These are phyloP conservation scores for Platalea minor DNA, from an alignment of 2,797 vertebrate species.

Conservation along the genomic window DNA sequence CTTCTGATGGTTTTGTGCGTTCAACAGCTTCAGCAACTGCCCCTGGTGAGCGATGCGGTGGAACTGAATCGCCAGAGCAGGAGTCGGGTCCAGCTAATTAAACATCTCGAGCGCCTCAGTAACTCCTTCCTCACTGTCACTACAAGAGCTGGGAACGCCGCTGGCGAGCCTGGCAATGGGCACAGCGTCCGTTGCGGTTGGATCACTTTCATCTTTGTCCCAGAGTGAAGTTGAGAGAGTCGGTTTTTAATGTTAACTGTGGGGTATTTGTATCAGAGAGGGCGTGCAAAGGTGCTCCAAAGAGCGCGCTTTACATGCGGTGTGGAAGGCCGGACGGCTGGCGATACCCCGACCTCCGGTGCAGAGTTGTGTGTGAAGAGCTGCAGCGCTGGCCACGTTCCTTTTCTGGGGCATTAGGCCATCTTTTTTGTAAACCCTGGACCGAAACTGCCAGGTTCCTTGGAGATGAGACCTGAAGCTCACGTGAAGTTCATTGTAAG, in stretches of 20 bases:
- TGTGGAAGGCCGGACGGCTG: not conserved
- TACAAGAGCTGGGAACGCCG: rapidly evolving
- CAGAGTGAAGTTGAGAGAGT: rapidly evolving
- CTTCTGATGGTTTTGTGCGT: not conserved
- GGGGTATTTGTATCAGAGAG: too few relatives aligned
- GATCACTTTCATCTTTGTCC: not conserved
- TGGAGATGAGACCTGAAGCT: not conserved
- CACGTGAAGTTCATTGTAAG: not conserved
- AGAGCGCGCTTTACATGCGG: rapidly evolving
- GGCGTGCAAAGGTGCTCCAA: rapidly evolving
- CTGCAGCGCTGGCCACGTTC: rapidly evolving
- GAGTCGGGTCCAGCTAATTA: not conserved
- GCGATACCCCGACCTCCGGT: not conserved
- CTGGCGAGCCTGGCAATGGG: not conserved
- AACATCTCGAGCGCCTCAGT: not conserved
- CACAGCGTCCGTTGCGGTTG: not conserved
- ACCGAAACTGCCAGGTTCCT: not conserved
- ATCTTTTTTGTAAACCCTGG: not conserved
- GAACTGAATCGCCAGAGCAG: not conserved
- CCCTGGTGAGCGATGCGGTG: rapidly evolving
- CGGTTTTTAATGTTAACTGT: rapidly evolving
- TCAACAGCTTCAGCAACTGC: not conserved
- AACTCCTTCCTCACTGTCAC: rapidly evolving
- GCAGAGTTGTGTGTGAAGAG: not conserved
- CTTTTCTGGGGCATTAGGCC: not conserved